Evolutionary conservation across 1,140 invertebrate species (phyloP).

Genomic region (Drosophila suzukii): DNA sequence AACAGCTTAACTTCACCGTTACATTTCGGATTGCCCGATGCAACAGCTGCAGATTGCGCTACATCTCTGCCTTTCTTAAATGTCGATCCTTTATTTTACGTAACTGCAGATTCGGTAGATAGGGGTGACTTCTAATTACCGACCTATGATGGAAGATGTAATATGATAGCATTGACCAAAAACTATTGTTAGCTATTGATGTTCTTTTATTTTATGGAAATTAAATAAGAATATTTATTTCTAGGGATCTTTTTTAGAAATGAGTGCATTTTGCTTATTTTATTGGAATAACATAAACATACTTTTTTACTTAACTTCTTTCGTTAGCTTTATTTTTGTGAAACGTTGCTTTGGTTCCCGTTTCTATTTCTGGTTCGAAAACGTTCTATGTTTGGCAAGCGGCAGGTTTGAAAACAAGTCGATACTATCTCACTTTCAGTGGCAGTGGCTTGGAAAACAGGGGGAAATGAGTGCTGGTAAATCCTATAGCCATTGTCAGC

Average conservation of each 20-base stretch:
- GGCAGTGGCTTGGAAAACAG: not conserved
- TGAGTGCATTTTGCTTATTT: too few relatives aligned
- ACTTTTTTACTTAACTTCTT: not conserved
- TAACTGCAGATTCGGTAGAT: not conserved
- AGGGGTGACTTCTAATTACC: not conserved
- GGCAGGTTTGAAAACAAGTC: slow-evolving; percentile 23
- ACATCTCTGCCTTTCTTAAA: not conserved
- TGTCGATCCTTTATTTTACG: not conserved
- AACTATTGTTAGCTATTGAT: too few relatives aligned
- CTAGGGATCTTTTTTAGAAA: too few relatives aligned
- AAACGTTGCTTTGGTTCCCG: slow-evolving; percentile 4
- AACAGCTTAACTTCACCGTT: slow-evolving; percentile 25
- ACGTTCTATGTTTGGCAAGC: slow-evolving; percentile 31
- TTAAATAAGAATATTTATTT: too few relatives aligned
- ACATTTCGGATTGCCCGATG: slow-evolving; percentile 15
- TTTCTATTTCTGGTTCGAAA: slow-evolving; percentile 20
- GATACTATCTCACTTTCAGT: not conserved
- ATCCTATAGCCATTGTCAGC: not conserved
- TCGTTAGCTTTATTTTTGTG: not conserved
- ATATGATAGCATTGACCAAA: too few relatives aligned
- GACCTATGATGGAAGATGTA: not conserved
- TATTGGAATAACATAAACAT: not conserved
- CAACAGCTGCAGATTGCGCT: slow-evolving; percentile 25
- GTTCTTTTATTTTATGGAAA: too few relatives aligned
- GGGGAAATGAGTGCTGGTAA: too few relatives aligned